phyloP scores from a whole-genome alignment of 64 coral and sea anemone species.

The Stichodactyla helianthus region DNA sequence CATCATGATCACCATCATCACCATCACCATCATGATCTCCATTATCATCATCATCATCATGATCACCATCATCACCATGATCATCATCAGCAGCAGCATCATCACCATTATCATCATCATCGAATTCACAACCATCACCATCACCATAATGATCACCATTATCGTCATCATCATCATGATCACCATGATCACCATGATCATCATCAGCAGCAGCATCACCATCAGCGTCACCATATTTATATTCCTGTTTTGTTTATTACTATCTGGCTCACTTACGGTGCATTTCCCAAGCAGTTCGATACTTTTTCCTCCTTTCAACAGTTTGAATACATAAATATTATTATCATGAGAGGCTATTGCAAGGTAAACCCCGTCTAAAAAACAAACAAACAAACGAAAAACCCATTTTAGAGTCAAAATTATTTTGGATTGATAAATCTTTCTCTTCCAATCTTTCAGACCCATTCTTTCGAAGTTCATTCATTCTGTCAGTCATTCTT shows the following conservation, averaged over 20 bases:
- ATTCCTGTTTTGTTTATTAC: background rate
- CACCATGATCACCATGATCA: background rate
- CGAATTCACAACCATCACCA: background rate
- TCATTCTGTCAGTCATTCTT: background rate
- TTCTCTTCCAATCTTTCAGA: background rate
- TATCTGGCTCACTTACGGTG: conserved; percentile 16
- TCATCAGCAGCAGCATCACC: background rate
- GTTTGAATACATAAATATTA: conserved; percentile 71
- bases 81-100: background rate
- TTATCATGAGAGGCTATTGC: conserved; percentile 79
- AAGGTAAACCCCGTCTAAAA: conserved; percentile 59
- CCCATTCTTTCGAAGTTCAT: background rate
- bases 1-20: background rate
- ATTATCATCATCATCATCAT: background rate
- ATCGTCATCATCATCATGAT: background rate
- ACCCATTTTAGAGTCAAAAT: background rate
- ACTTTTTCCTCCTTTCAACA: conserved; percentile 48
- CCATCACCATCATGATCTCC: background rate
- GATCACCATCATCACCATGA: background rate
- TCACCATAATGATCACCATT: background rate
- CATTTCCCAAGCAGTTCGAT: conserved; percentile 57
- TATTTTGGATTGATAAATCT: background rate
- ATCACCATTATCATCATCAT: background rate
- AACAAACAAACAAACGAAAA: background rate
- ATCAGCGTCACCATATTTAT: background rate